These are phyloP conservation scores for Campopleginae sp. DNA, from an alignment of 2,888 invertebrate species.

Conservation along the genomic window DNA sequence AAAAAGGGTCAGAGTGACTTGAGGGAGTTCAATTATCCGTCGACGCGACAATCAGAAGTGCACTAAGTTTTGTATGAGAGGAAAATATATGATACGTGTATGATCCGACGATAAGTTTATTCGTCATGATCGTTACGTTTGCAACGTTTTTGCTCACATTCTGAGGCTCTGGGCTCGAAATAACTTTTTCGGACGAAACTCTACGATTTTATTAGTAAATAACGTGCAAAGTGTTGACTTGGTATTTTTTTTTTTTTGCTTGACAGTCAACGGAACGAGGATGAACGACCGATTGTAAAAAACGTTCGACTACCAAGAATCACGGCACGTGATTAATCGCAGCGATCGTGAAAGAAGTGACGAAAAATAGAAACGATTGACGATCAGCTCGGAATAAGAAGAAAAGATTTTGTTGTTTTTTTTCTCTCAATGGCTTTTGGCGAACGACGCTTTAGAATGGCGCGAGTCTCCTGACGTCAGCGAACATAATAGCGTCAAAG, in stretches of 20 bases:
- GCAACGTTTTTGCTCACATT: slow-evolving; percentile 64
- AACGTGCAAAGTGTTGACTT: not conserved
- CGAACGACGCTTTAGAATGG: slow-evolving; percentile 40
- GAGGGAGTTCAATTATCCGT: slow-evolving; percentile 63
- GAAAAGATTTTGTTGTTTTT: slow-evolving; percentile 5
- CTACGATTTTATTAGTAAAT: not conserved
- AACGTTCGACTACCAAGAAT: not conserved
- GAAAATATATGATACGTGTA: slow-evolving; percentile 8
- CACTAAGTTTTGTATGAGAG: slow-evolving; percentile 72
- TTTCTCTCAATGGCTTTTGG: slow-evolving; percentile 12
- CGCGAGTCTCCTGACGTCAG: slow-evolving; percentile 37
- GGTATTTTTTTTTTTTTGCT: not conserved
- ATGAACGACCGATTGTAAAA: slow-evolving; percentile 2
- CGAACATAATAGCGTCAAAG: not conserved
- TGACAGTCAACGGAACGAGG: not conserved
- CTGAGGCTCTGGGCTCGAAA: not conserved
- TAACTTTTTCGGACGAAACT: not conserved
- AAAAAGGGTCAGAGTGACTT: slow-evolving; percentile 22
- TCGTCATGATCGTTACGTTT: slow-evolving; percentile 77
- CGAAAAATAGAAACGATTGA: not conserved
- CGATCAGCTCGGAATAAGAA: not conserved
- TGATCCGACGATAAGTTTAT: slow-evolving; percentile 78
- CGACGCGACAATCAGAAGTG: slow-evolving; percentile 73
- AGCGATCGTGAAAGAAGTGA: not conserved
- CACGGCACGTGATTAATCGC: not conserved